phyloP scores from a whole-genome alignment of 2,797 vertebrate genomes.

The Odontamblyopus rebecca region DNA sequence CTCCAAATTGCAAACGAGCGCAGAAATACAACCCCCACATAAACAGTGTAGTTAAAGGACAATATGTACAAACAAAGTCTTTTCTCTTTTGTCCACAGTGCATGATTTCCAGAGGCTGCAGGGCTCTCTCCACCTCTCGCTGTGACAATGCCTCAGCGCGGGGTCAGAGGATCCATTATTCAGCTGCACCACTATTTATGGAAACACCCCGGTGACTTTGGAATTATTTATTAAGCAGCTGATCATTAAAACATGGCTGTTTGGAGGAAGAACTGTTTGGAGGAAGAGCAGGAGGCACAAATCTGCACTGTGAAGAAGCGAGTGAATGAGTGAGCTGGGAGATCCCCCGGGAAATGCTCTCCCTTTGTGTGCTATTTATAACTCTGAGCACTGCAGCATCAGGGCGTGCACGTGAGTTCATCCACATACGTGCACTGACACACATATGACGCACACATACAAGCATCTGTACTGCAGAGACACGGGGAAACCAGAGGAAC shows the following conservation, averaged over 20 bases:
- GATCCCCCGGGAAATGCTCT: constrained; percentile 50
- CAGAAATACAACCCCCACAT: not conserved
- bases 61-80: not conserved
- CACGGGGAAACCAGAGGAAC: constrained; percentile 3
- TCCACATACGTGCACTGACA: constrained; percentile 32
- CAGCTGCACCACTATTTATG: constrained; percentile 69
- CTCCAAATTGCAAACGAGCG: too few relatives aligned
- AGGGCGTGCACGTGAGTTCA: constrained; percentile 33
- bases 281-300: constrained; percentile 57
- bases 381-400: constrained; percentile 54
- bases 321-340: constrained; percentile 40
- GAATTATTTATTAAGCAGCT: constrained; percentile 75
- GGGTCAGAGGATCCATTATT: constrained; percentile 73
- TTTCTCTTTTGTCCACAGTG: constrained; percentile 5
- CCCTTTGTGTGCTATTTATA: constrained; percentile 56
- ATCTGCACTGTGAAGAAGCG: constrained; percentile 47
- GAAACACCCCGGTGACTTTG: constrained; percentile 65
- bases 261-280: constrained; percentile 55
- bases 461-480: constrained; percentile 8
- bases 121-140: constrained; percentile 19
- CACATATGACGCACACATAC: constrained; percentile 14
- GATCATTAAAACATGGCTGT: constrained; percentile 78
- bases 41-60: not conserved
- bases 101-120: constrained; percentile 29
- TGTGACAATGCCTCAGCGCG: constrained; percentile 59